Evolutionary conservation across 2,113 vertebrate genomes (phyloP).

Genomic region (Erythrolamprus reginae): DNA sequence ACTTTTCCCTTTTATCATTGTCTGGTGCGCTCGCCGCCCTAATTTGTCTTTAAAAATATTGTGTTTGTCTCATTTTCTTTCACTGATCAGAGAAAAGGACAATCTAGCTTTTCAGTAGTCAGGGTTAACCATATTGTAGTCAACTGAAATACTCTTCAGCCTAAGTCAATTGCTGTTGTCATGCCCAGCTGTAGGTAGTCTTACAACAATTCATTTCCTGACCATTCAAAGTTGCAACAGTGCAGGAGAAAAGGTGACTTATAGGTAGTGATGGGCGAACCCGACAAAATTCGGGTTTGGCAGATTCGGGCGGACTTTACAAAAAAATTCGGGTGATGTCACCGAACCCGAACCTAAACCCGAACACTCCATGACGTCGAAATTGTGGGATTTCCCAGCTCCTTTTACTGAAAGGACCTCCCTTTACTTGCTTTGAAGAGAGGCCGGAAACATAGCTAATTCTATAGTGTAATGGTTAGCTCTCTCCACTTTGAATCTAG

Average conservation of each 20-base stretch:
- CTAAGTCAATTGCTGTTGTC: not conserved
- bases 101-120: not conserved
- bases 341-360: no score
- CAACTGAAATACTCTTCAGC: not conserved
- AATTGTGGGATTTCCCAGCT: no score
- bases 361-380: no score
- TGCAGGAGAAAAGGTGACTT: not conserved
- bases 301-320: no score
- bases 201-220: not conserved
- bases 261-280: no score
- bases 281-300: no score
- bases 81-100: not conserved
- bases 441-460: no score
- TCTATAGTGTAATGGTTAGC: no score
- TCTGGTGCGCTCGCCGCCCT: slow-evolving; percentile 43
- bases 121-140: not conserved
- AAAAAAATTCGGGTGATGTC: no score
- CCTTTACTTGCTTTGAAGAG: no score
- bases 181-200: not conserved
- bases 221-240: not conserved
- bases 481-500: no score
- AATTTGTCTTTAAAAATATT: slow-evolving; percentile 35
- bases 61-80: not conserved
- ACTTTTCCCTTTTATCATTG: slow-evolving; percentile 60
- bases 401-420: no score